Conservation (phyloP, 2,113 vertebrate species). For the Heloderma charlesbogerti region DNA sequence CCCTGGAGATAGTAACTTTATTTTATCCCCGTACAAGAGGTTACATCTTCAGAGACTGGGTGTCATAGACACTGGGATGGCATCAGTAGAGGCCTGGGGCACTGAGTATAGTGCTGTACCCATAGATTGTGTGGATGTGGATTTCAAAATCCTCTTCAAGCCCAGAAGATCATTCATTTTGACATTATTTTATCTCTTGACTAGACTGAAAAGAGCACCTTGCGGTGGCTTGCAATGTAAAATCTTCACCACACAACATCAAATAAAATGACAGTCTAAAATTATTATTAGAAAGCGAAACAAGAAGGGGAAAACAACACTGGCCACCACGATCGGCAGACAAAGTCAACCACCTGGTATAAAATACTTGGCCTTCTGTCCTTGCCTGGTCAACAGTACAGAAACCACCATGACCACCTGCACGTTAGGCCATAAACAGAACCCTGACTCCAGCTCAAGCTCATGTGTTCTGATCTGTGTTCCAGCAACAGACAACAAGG, state of each 20-base stretch:
- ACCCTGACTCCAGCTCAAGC: neutral
- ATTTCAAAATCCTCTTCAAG: neutral
- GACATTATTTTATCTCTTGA: neutral
- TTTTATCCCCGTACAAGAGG: slow-evolving; percentile 36
- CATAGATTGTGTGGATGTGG: neutral
- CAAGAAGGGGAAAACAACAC: neutral
- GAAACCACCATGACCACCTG: neutral
- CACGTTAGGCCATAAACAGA: neutral
- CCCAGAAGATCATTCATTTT: neutral
- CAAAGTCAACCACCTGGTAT: neutral
- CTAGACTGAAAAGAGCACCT: neutral
- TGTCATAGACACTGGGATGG: neutral
- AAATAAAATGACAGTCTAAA: neutral
- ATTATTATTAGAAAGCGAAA: neutral
- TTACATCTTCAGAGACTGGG: slow-evolving; percentile 1
- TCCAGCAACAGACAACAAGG: neutral
- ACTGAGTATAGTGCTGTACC: neutral
- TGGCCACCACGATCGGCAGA: neutral
- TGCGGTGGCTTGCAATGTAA: neutral
- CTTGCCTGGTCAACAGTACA: neutral
- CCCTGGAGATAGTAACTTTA: slow-evolving; percentile 29
- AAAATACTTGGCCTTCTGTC: too few species aligned
- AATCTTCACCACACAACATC: neutral
- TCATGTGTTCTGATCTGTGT: too few species aligned
- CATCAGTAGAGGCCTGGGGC: neutral